These are phyloP conservation scores for Brenthis daphne DNA, from an alignment of 2,888 invertebrate genomes.

Conservation along the genomic window DNA sequence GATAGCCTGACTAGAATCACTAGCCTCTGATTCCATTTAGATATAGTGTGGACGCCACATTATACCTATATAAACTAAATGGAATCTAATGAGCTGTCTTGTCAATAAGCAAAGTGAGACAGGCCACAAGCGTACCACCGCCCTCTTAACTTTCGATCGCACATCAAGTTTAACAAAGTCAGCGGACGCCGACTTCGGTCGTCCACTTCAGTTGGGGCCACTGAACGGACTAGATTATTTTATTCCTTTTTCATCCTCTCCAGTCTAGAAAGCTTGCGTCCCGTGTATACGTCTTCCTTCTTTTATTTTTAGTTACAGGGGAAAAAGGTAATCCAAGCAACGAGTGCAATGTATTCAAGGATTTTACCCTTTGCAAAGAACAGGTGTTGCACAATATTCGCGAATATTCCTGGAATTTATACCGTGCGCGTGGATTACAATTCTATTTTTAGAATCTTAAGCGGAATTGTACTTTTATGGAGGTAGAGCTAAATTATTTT, in stretches of 20 bases:
- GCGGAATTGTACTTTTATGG: not conserved
- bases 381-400: conserved; percentile 79
- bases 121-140: conserved; percentile 54
- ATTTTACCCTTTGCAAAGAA: conserved; percentile 65
- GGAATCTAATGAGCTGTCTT: conserved; percentile 59
- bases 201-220: conserved; percentile 57
- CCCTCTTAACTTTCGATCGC: conserved; percentile 59
- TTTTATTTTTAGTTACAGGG: conserved; percentile 73
- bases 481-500: not conserved
- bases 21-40: too few species aligned
- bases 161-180: conserved; percentile 49
- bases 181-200: conserved; percentile 47
- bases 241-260: conserved; percentile 63
- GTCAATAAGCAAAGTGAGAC: conserved; percentile 55
- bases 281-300: conserved; percentile 65
- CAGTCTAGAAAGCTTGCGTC: conserved; percentile 68
- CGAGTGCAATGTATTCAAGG: conserved; percentile 73
- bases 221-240: conserved; percentile 67
- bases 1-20: too few species aligned
- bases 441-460: conserved; percentile 43
- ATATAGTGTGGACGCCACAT: too few species aligned
- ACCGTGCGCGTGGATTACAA: conserved; percentile 52
- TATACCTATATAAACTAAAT: too few species aligned
- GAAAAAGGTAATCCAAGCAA: conserved; percentile 69
- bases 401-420: conserved; percentile 65